Evolutionary conservation across 1,140 invertebrate genomes (phyloP), one percentile per base, ranked within the genome.

Genomic region (Pseudomyrmex concolor): DNA sequence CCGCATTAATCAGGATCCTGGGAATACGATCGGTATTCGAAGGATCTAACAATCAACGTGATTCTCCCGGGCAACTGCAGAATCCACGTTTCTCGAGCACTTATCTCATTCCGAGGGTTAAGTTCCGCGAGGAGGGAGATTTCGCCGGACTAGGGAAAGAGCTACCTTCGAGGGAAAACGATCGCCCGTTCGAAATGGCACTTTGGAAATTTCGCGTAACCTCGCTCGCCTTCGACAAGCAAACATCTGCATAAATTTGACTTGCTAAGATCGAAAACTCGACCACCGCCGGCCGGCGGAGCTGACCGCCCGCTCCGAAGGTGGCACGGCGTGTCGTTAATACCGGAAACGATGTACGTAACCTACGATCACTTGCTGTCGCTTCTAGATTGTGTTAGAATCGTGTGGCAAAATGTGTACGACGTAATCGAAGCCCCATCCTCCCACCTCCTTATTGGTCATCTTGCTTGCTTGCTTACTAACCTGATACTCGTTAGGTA

Each of bases 221-320:
- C 87, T 85, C 63, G 72, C 57, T 67, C 72, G 60, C 25, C 45
- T 66, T 83, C 72, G 25, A 55, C 48, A 17, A 51, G 10, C 62
- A 15, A 63, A 15, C 74, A 93, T 93, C 89, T 92, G 86, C 90
- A 92, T 92, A 91, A 92, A 94, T 94, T 93, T 93, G 92, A 93
- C 92, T 93, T 93, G 93, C 92, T 92, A 93, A 93, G 76, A 74
- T 80, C 86, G 88, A 90, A 92, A 92, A 92, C 89, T 80, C 76
- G 66, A 80, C 76, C 76, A 50, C 54, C 76, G 43, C 12, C 19
- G 51, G 34, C 19, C 63, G 55, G 34, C 25, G 88, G 25, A 86
- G 62, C 72, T 59, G 57, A 43, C 57, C 78, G 68, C 73, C 48
- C 48, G 55, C 17, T 45, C 25, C 43, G n/a, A 4, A 12, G 12